Evolutionary conservation across 2,113 vertebrate species (phyloP).

Genomic region (Nothoprocta perdicaria): DNA sequence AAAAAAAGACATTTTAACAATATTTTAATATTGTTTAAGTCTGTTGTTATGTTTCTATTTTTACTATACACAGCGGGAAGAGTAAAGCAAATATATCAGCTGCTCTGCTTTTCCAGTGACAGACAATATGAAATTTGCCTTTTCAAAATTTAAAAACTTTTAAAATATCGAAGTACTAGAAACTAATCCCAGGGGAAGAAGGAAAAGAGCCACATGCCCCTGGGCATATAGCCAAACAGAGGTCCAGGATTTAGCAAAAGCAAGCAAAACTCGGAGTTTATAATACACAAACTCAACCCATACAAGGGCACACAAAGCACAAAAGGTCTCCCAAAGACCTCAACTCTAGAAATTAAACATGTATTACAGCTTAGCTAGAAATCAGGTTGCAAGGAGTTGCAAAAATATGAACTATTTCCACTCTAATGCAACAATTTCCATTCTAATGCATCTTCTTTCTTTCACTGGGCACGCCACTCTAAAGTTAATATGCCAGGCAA

Average conservation of each 20-base stretch:
- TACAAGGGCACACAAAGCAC: neutral
- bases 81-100: neutral
- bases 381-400: neutral
- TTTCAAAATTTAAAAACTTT: neutral
- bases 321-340: neutral
- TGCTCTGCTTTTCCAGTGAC: neutral
- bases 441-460: neutral
- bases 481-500: neutral
- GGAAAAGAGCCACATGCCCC: neutral
- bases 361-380: neutral
- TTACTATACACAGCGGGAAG: neutral
- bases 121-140: neutral
- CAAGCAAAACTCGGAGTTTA: neutral
- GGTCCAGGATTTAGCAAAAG: neutral
- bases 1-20: neutral
- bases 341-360: neutral
- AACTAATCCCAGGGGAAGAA: neutral
- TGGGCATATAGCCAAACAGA: neutral
- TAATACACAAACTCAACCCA: neutral
- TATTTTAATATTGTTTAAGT: neutral
- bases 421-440: neutral
- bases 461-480: neutral
- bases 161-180: neutral
- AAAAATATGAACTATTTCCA: neutral
- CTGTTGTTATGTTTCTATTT: neutral